Percentiles rank a stretch among this genome's conserved stretches.
These are phyloP conservation scores for Seriola aureovittata DNA, from an alignment of 2,113 vertebrate genomes.

Conservation along the genomic window DNA sequence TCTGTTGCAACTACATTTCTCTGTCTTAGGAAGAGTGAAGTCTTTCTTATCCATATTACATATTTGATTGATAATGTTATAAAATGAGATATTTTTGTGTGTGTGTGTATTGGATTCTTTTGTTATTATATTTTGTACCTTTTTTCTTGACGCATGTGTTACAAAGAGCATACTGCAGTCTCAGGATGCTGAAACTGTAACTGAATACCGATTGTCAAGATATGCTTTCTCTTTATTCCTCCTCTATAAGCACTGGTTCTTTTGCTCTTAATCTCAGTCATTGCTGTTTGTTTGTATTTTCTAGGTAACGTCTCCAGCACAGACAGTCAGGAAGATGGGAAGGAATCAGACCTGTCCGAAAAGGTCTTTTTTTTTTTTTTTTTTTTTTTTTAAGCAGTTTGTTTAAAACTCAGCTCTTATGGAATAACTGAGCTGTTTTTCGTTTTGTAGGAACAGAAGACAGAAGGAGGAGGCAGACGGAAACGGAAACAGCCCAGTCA, in stretches of 20 bases:
- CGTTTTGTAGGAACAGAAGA: conserved; percentile 73
- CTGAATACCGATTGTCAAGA: background rate
- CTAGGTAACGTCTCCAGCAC: conserved; percentile 72
- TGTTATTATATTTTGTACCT: background rate
- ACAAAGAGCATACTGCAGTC: background rate
- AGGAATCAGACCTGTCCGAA: conserved; percentile 66
- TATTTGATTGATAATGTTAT: background rate
- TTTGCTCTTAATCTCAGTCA: background rate
- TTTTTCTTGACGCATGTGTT: background rate
- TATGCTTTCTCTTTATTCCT: background rate
- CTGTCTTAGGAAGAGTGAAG: too few species aligned
- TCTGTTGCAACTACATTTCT: background rate
- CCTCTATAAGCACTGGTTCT: background rate
- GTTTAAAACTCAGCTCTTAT: background rate
- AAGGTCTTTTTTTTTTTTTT: conserved; percentile 53
- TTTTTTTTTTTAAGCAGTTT: background rate
- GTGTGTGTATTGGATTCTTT: background rate
- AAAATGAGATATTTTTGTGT: background rate
- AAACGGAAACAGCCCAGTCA: conserved; percentile 66
- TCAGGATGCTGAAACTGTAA: background rate
- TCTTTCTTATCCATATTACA: background rate
- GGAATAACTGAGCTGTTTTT: background rate
- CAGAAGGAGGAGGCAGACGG: conserved; percentile 59
- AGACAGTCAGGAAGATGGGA: conserved; percentile 77
- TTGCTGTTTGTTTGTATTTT: conserved; percentile 3